Base-by-base conservation (phyloP, 2,113 vertebrate genomes). In the Struthidea cinerea region DNA sequence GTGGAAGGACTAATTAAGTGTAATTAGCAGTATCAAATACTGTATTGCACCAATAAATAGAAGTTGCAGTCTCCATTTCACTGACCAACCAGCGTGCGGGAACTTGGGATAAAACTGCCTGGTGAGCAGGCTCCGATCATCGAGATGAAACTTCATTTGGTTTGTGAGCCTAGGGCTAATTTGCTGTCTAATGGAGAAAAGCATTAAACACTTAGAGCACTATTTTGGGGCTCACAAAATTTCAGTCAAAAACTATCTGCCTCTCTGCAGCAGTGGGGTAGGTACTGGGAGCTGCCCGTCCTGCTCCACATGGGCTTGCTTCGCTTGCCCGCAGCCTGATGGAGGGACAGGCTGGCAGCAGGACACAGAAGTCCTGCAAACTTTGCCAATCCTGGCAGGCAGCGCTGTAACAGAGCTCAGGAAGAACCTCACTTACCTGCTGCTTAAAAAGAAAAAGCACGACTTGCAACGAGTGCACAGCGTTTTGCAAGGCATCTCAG, bases 11-110 rank as follows among this genome's bases (percentile, higher is more conserved):
- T 97, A 97, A 97, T 97, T 97, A 98, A 96, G 94, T 97, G 96
- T 97, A 97, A 97, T 98, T 98, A 98, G 97, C 94, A 96, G 97
- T 97, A 98, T 98, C 97, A 98, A 97, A 97, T 97, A 97, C 96
- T 95, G 96, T 97, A 96, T 96, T 96, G 96, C 96, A 96, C 96
- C 97, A 97, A 97, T 97, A 97, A 97, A 97, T 94, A 97, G 96
- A 96, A 96, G 94, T 94, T 95, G 96, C 95, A 84, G 87, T 95
- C 96, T 97, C 89, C 94, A 87, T 97, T 96, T 96, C 37, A 87
- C 96, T 97, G 97, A 97, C 96, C 97, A 96, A 97, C 97, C 97
- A 97, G 95, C 92, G 86, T 97, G 97, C 65, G 13, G 97, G 97
- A 98, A 97, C 98, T 98, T 98, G 98, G 96, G 93, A 87, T 96